These are phyloP conservation scores for Pipistrellus kuhlii DNA, from an alignment of 2,797 vertebrate species.

Conservation along the genomic window DNA sequence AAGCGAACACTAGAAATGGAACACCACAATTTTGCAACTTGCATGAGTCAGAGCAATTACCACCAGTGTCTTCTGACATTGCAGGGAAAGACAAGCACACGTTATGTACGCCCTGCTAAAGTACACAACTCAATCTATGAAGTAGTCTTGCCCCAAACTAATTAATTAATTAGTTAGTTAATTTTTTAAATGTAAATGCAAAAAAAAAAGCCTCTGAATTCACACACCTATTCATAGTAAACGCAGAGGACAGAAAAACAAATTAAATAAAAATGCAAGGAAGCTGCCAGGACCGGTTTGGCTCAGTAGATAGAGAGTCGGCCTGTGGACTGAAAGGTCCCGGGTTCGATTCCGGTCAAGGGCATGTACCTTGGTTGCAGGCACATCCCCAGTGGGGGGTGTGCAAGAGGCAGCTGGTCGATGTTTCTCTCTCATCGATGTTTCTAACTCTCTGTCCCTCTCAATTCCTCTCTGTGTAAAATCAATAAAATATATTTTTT, in stretches of 20 bases:
- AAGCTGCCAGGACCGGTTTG: no score
- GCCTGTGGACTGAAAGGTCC: no score
- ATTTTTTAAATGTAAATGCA: neutral
- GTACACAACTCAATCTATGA: neutral
- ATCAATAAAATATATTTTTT: no score
- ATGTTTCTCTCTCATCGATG: no score
- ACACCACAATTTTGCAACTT: neutral
- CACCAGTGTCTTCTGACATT: neutral
- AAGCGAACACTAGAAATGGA: neutral
- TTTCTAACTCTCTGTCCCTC: no score
- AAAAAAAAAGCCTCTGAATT: neutral
- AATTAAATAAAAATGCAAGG: neutral
- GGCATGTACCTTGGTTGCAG: no score
- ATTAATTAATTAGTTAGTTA: neutral
- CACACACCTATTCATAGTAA: neutral
- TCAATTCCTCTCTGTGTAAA: no score
- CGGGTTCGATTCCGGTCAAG: no score
- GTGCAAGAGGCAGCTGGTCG: no score
- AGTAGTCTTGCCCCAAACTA: neutral
- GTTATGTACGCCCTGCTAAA: rapidly evolving
- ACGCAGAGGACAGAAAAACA: neutral
- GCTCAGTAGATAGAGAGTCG: no score
- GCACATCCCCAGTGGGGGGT: no score
- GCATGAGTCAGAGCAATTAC: neutral
- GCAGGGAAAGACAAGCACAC: rapidly evolving